These are phyloP conservation scores for Stenopsyche tienmushanensis DNA, from an alignment of 1,140 invertebrate genomes.

Conservation along the genomic window DNA sequence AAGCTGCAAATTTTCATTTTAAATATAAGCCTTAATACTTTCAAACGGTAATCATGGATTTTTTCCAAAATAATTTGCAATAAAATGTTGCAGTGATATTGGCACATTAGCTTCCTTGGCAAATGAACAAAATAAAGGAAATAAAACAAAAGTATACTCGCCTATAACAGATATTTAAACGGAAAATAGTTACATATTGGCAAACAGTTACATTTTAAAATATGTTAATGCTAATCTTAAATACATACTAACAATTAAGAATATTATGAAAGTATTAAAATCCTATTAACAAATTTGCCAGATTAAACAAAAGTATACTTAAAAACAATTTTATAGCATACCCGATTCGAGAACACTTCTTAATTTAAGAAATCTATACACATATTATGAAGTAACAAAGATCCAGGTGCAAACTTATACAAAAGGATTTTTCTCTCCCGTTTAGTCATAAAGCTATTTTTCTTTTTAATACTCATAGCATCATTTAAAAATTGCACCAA, in stretches of 20 bases:
- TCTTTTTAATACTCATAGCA: too few species aligned
- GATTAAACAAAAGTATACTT: background rate
- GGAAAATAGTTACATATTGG: background rate
- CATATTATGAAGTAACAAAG: background rate
- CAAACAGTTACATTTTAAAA: background rate
- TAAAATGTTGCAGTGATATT: background rate
- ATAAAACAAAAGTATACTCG: background rate
- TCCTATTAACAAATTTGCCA: background rate
- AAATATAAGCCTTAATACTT: background rate
- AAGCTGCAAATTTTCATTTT: background rate
- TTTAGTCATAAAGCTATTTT: too few species aligned
- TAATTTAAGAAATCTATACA: background rate
- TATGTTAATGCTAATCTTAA: background rate
- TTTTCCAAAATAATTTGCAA: background rate
- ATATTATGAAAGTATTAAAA: conserved; percentile 8
- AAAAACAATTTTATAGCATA: background rate
- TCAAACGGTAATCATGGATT: background rate
- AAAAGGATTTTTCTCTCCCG: background rate
- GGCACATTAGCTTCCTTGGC: background rate
- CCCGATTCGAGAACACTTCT: background rate
- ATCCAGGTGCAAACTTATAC: background rate
- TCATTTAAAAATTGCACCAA: conserved; percentile 1
- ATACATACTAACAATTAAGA: background rate
- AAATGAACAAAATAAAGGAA: background rate
- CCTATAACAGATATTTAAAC: background rate